Evolutionary conservation across 2,113 vertebrate genomes (phyloP).

Genomic region (Orthonyx spaldingii): DNA sequence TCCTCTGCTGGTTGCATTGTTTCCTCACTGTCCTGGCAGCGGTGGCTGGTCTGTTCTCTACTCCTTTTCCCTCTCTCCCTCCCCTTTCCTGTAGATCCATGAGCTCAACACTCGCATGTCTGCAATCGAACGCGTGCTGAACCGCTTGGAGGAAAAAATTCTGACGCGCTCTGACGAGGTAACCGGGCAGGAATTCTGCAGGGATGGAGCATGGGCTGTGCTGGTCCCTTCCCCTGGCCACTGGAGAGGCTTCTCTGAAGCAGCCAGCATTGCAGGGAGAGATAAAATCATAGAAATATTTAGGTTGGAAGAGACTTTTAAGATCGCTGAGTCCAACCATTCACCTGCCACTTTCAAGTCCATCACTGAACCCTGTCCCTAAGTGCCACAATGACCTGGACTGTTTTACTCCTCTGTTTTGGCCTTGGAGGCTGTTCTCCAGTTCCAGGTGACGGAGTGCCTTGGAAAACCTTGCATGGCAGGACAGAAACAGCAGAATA

Average conservation of each 20-base stretch:
- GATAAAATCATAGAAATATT: neutral
- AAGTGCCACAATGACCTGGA: neutral
- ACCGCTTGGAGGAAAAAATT: conserved; percentile 80
- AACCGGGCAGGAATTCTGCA: neutral
- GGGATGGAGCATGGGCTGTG: neutral
- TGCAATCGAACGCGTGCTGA: conserved; percentile 77
- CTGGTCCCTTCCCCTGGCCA: neutral
- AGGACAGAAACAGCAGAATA: neutral
- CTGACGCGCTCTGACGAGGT: conserved; percentile 70
- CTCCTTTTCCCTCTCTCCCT: neutral
- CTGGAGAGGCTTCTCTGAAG: neutral
- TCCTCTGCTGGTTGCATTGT: neutral
- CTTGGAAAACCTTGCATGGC: neutral
- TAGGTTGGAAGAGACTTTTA: too few relatives aligned
- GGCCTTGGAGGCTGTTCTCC: neutral
- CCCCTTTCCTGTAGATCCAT: conserved; percentile 71
- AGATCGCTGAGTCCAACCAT: neutral
- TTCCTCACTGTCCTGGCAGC: neutral
- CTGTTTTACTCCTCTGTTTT: neutral
- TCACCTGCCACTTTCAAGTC: neutral
- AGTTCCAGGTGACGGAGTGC: neutral
- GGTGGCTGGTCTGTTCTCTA: neutral
- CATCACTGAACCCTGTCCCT: neutral
- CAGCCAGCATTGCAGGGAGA: neutral
- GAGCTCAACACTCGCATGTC: conserved; percentile 81